Evolutionary conservation across 2,113 vertebrate genomes (phyloP).

Genomic region (Corynorhinus townsendii): DNA sequence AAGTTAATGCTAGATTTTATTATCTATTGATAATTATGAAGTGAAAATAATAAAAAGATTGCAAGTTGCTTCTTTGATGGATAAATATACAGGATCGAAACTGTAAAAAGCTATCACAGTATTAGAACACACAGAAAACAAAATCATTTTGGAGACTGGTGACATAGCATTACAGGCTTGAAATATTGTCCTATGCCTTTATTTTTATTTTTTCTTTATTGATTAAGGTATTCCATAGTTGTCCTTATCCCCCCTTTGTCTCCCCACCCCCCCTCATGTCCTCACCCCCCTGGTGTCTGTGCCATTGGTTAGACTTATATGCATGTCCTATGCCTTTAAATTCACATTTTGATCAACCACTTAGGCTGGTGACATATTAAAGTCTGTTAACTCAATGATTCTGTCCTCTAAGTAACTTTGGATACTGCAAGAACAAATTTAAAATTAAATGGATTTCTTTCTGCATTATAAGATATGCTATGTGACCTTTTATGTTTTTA

Average conservation of each 20-base stretch:
- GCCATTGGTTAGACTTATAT: no score
- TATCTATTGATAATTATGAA: background rate
- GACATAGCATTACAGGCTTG: background rate
- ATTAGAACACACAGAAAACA: background rate
- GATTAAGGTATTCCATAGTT: no score
- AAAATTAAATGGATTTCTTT: slow-evolving; percentile 48
- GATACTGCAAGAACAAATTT: slow-evolving; percentile 18
- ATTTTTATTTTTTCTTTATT: background rate
- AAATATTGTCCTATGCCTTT: slow-evolving; percentile 35
- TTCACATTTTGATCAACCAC: slow-evolving; percentile 32
- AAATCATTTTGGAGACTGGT: slow-evolving; percentile 45
- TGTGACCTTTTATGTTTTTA: slow-evolving; percentile 55
- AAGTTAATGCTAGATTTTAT: background rate
- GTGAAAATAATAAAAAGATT: slow-evolving; percentile 10
- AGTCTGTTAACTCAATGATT: slow-evolving; percentile 44
- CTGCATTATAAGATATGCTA: slow-evolving; percentile 16
- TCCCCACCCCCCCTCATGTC: no score
- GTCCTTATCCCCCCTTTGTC: no score
- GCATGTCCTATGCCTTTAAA: slow-evolving; percentile 5
- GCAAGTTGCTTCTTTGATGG: background rate
- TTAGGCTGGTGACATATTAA: slow-evolving; percentile 8
- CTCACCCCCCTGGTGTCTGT: no score
- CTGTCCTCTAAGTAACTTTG: slow-evolving; percentile 55
- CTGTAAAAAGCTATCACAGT: background rate
- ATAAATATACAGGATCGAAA: slow-evolving; percentile 7